Base-by-base conservation (phyloP, 2,888 invertebrate genomes). In the Zhuqinia jingwanae region DNA sequence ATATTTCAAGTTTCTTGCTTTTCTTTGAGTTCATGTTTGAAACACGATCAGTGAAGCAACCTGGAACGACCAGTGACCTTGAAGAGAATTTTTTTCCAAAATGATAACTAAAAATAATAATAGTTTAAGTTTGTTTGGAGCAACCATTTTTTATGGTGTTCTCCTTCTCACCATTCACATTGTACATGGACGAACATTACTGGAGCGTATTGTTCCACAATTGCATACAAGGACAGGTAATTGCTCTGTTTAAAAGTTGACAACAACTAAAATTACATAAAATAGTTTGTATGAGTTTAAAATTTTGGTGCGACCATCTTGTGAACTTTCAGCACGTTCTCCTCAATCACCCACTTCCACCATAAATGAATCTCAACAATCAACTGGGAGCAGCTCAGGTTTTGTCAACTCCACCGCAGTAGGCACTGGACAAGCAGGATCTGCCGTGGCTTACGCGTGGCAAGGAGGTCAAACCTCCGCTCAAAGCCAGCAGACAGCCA, bases 401-500 rank as follows among this genome's bases (percentile, higher is more conserved):
- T 60, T 73, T 17, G 85, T 73, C 2, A 85, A 73, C 27, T 79
- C 85, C 22, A 79, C 73, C 0, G 58, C 73, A 11, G 22, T 73
- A 30, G 85, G 85, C 3, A 79, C 70, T 63, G 85, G 85, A 5
- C 20, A 70, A 20, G 47, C 60, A 0, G 45, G 53, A 17, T 79
- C 79, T n/a, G 85, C 85, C 1, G 22, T 30, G 13, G 85, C 85
- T 1, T 79, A 79, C n/a, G 58, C 79, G 6, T 85, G 85, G 85
- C 85, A 85, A 27, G 85, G 85, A 13, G 85, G 85, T 13, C 85
- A 85, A 53, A 85, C 73, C 20, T 79, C 78, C 0, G 85, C 85
- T 0, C 27, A 47, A 3, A 70, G 79, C 15, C 15, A 58, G 15
- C 85, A 85, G 27, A 79, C 45, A 25, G 79, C 79, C 10, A 73